Percentiles rank a stretch among this genome's conserved stretches.
Evolutionary conservation across 2,888 invertebrate genomes (phyloP).

Genomic region (Bembecia ichneumoniformis): DNA sequence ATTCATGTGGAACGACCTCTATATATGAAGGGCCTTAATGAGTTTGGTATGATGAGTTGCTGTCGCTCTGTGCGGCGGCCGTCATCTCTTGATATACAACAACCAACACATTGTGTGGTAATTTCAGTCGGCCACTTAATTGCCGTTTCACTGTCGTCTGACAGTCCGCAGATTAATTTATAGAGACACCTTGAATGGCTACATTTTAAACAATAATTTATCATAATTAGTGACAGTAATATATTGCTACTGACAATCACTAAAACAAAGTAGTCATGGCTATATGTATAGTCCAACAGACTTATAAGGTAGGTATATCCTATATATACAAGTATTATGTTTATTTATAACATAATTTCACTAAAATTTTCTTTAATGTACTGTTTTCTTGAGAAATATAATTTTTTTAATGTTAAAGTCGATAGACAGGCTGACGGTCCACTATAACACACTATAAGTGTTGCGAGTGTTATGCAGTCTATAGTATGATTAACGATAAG

Average conservation of each 20-base stretch:
- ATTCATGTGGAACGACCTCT: background rate
- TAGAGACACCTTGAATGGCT: constrained; percentile 55
- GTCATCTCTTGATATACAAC: constrained; percentile 63
- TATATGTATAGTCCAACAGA: too few relatives aligned
- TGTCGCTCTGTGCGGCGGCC: constrained; percentile 32
- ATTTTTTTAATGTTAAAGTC: too few relatives aligned
- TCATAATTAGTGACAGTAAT: constrained; percentile 52
- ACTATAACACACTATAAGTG: too few relatives aligned
- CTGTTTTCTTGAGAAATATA: too few relatives aligned
- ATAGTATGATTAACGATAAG: too few relatives aligned
- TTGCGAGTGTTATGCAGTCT: too few relatives aligned
- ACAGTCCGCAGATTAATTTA: constrained; percentile 61
- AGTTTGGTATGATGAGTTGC: constrained; percentile 42
- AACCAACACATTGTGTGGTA: constrained; percentile 63
- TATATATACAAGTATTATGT: too few relatives aligned
- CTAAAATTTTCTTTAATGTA: too few relatives aligned
- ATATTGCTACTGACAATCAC: background rate
- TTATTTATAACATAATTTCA: too few relatives aligned
- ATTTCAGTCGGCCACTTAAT: constrained; percentile 60
- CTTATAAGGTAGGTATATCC: too few relatives aligned
- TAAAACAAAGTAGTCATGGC: background rate
- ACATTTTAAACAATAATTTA: constrained; percentile 51
- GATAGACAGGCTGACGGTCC: too few relatives aligned
- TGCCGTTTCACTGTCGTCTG: constrained; percentile 57
- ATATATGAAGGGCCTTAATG: background rate